Evolutionary conservation across 2,113 vertebrate species (phyloP), one percentile per base, ranked within the genome.

Genomic region (Delphinus delphis): DNA sequence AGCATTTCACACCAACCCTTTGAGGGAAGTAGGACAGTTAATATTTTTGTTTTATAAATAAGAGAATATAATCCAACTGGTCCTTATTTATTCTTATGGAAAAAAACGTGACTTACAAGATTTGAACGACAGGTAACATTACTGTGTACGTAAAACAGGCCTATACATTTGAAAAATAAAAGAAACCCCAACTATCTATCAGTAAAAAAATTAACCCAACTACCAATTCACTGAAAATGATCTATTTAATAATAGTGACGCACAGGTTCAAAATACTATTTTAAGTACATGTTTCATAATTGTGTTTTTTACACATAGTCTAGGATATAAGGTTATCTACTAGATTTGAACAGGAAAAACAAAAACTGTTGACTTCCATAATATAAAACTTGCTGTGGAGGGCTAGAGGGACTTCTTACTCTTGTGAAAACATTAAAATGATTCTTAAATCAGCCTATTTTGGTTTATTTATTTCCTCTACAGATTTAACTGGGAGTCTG

Each of bases 401-500:
- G 62, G 12, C 25, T 55, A 67, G 8, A 63, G 6, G 23, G 8
- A 36, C 82, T 63, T 65, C 36, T 90, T 58, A 85, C 12, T 70
- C 17, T 83, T 92, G n/a, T 86, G 47, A 90, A 74, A 95, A 83
- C 62, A 60, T 26, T 67, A 67, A 85, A 93, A 73, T 36, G 70
- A 88, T 77, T 83, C 50, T 94, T 91, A 77, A 44, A 63, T 67
- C 4, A 53, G 28, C 17, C 53, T 88, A 55, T 23, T 82, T 74
- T 77, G 62, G 47, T 60, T 94, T 77, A 77, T 60, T 68, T 71
- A 90, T 53, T 73, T 86, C n/a, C 76, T 95, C 55, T 70, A 88
- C n/a, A 83, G 50, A 86, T 41, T 68, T 88, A 88, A 77, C 10
- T 38, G 62, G 25, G 6, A 67, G 14, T 90, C 44, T 47, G 4